These are phyloP conservation scores for Channallabes apus DNA, from an alignment of 2,797 vertebrate genomes.

Conservation along the genomic window DNA sequence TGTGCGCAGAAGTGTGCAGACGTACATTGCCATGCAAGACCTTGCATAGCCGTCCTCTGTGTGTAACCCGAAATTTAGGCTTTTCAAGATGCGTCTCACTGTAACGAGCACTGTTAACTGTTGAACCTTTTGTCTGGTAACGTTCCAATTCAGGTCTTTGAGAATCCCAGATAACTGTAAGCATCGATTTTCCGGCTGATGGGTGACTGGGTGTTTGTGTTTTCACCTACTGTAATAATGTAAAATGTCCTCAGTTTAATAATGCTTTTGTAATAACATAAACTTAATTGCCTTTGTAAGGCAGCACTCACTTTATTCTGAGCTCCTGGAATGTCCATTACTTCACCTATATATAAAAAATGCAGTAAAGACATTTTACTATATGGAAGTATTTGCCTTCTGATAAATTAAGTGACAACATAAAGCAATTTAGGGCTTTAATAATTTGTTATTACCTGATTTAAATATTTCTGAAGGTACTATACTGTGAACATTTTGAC, in stretches of 20 bases:
- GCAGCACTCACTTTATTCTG: conserved; percentile 74
- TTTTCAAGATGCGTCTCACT: too few relatives aligned
- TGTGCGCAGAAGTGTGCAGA: too few relatives aligned
- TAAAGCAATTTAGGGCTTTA: neutral
- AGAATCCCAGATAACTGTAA: too few relatives aligned
- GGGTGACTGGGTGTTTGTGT: neutral
- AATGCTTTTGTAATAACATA: neutral
- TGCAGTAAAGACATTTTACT: neutral
- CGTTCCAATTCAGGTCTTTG: too few relatives aligned
- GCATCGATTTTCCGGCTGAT: too few relatives aligned
- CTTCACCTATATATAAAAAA: conserved; percentile 76
- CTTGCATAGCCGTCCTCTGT: too few relatives aligned
- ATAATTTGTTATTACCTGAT: neutral
- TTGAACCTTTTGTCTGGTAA: too few relatives aligned
- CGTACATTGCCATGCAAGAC: too few relatives aligned
- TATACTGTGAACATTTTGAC: neutral
- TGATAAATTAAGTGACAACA: neutral
- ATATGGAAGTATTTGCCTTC: neutral
- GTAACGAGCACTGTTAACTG: too few relatives aligned
- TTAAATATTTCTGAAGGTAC: neutral
- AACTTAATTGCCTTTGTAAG: neutral
- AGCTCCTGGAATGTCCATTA: conserved; percentile 74
- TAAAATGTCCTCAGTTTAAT: neutral
- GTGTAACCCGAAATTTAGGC: too few relatives aligned
- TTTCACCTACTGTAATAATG: neutral